Evolutionary conservation across 2,797 vertebrate genomes (phyloP).

Genomic region (Poeciliopsis infans): DNA sequence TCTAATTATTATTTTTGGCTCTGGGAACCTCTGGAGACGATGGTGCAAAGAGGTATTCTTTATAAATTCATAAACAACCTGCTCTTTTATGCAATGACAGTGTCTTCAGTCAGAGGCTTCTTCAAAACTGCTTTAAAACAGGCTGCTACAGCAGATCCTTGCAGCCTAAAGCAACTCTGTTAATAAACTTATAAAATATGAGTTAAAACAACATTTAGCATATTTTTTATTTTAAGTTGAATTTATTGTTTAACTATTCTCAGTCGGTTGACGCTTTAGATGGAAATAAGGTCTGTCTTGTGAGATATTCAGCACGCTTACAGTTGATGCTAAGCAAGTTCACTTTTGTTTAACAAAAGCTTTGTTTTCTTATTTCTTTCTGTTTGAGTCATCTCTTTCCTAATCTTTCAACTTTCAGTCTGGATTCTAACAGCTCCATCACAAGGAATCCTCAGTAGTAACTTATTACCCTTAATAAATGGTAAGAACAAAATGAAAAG

Average conservation of each 20-base stretch:
- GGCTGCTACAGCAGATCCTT: not conserved
- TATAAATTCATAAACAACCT: not conserved
- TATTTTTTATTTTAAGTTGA: not conserved
- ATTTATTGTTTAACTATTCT: not conserved
- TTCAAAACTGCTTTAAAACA: not conserved
- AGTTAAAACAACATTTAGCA: not conserved
- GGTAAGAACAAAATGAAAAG: not conserved
- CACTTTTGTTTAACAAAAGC: not conserved
- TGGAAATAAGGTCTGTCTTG: not conserved
- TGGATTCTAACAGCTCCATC: not conserved
- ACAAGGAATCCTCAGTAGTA: not conserved
- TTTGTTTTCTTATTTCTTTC: not conserved
- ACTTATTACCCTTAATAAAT: not conserved
- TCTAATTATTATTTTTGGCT: not conserved
- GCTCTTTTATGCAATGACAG: not conserved
- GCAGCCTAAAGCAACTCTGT: not conserved
- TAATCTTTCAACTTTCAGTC: not conserved
- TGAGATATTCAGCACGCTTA: not conserved
- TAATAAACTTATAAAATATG: not conserved
- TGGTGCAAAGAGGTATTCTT: not conserved
- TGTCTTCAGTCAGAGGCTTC: not conserved
- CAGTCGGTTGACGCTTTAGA: not conserved
- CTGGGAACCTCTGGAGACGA: not conserved
- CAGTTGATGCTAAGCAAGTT: not conserved
- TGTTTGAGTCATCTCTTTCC: not conserved